phyloP scores from a whole-genome alignment of 2,888 invertebrate genomes.

The Sinelater perroti region DNA sequence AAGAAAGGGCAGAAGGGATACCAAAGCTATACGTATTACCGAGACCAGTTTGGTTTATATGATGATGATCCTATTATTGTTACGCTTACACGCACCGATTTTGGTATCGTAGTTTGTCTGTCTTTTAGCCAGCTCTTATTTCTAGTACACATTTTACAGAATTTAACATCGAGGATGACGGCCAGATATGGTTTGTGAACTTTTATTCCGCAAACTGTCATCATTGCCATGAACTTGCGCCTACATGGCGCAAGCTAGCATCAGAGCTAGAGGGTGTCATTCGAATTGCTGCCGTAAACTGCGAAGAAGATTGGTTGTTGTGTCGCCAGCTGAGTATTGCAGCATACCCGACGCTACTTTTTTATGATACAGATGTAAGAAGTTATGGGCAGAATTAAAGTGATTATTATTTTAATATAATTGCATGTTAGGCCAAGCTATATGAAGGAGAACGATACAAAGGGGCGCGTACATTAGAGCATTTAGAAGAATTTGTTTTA shows the following conservation, averaged over 20 bases:
- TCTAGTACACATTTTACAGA: conserved; percentile 51
- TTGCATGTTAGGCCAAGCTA: conserved; percentile 59
- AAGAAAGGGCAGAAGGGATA: conserved; percentile 71
- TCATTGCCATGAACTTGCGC: conserved; percentile 84
- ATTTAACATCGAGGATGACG: conserved; percentile 62
- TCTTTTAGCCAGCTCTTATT: too few species aligned
- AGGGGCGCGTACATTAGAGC: conserved; percentile 68
- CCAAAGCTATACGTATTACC: conserved; percentile 83
- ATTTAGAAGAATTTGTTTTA: conserved; percentile 71
- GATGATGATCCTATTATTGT: conserved; percentile 85
- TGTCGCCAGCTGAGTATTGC: conserved; percentile 79
- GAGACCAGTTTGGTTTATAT: conserved; percentile 84
- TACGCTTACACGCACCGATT: conserved; percentile 77
- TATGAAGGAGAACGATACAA: conserved; percentile 68
- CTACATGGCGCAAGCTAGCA: conserved; percentile 83
- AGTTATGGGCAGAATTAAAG: neutral
- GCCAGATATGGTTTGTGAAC: conserved; percentile 84
- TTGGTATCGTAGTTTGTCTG: conserved; percentile 64
- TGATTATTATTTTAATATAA: conserved; percentile 17
- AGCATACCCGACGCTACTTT: conserved; percentile 79
- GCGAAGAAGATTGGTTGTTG: conserved; percentile 82
- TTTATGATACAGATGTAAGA: conserved; percentile 64
- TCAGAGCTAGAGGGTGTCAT: conserved; percentile 80
- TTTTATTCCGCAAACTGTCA: conserved; percentile 88
- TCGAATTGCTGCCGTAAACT: conserved; percentile 84